These are phyloP conservation scores for Bombus waltoni DNA, from an alignment of 1,140 invertebrate species.

Conservation along the genomic window DNA sequence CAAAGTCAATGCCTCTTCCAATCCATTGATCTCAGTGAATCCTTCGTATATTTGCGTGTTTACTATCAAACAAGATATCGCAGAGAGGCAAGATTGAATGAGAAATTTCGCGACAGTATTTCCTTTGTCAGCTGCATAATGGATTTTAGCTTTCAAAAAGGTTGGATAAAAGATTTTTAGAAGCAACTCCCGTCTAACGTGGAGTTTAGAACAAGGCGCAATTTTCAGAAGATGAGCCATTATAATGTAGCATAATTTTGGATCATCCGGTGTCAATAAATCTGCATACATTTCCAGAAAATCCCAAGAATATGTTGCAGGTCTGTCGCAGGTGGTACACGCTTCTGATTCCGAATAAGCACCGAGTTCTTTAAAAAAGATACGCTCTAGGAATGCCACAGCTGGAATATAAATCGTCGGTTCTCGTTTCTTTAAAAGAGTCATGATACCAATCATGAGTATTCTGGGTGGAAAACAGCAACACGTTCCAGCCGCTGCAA, in stretches of 20 bases:
- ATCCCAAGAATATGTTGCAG: conserved; percentile 81
- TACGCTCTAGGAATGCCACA: conserved; percentile 83
- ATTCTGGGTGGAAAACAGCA: conserved; percentile 85
- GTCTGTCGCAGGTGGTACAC: conserved; percentile 70
- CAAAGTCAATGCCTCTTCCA: conserved; percentile 83
- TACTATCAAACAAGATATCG: conserved; percentile 84
- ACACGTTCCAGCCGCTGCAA: conserved; percentile 84
- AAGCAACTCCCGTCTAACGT: conserved; percentile 84
- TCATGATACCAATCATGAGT: conserved; percentile 75
- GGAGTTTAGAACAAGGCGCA: conserved; percentile 82
- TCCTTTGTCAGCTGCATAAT: conserved; percentile 76
- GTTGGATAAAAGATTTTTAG: conserved; percentile 85
- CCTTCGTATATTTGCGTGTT: conserved; percentile 84
- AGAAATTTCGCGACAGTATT: conserved; percentile 84
- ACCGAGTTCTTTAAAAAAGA: conserved; percentile 85
- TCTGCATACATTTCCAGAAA: conserved; percentile 85
- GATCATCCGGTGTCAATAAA: conserved; percentile 83
- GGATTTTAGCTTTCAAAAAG: conserved; percentile 84
- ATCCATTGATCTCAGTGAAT: conserved; percentile 84
- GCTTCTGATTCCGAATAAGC: conserved; percentile 72
- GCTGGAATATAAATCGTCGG: conserved; percentile 72
- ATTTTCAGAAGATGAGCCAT: conserved; percentile 85
- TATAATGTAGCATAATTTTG: conserved; percentile 83
- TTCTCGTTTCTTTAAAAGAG: conserved; percentile 77
- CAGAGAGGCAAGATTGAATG: conserved; percentile 85